A percentile compares a stretch with the other conserved stretches of the same genome.
These are phyloP conservation scores for Triplophysa tibetana DNA, from an alignment of 2,113 vertebrate species.

Conservation along the genomic window DNA sequence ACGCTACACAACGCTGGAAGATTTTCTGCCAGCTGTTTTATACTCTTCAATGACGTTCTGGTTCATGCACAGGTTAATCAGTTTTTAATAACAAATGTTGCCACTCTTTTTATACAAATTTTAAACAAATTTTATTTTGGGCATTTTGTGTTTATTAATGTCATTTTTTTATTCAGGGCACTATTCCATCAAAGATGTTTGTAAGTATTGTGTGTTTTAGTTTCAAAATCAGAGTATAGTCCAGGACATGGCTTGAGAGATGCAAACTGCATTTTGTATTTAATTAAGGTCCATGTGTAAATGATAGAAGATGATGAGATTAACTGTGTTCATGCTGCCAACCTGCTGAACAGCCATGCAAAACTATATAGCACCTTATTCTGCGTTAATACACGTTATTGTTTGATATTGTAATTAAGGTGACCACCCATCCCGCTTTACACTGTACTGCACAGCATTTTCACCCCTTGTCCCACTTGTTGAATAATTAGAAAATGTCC, in stretches of 20 bases:
- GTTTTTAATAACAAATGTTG: neutral
- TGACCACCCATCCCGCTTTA: too few relatives aligned
- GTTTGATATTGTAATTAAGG: too few relatives aligned
- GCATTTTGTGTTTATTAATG: conserved; percentile 32
- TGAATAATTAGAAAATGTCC: too few relatives aligned
- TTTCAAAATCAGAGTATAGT: conserved; percentile 20
- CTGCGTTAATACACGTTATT: too few relatives aligned
- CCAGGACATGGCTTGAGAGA: conserved; percentile 19
- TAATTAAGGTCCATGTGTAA: neutral
- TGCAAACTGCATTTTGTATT: neutral
- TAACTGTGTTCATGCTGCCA: too few relatives aligned
- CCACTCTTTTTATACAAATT: neutral
- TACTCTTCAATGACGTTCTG: conserved; percentile 94
- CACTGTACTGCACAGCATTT: too few relatives aligned
- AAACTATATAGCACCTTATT: too few relatives aligned
- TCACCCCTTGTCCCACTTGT: too few relatives aligned
- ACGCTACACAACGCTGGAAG: conserved; percentile 90
- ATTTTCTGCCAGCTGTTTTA: conserved; percentile 96
- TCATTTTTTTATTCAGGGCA: conserved; percentile 67
- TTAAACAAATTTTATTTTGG: neutral
- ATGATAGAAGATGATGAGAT: too few relatives aligned
- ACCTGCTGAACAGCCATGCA: too few relatives aligned
- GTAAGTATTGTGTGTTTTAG: conserved; percentile 69
- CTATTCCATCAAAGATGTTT: conserved; percentile 73
- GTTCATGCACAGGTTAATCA: conserved; percentile 90